These are phyloP conservation scores for Anastrepha ludens DNA, from an alignment of 1,140 invertebrate genomes.

Conservation along the genomic window DNA sequence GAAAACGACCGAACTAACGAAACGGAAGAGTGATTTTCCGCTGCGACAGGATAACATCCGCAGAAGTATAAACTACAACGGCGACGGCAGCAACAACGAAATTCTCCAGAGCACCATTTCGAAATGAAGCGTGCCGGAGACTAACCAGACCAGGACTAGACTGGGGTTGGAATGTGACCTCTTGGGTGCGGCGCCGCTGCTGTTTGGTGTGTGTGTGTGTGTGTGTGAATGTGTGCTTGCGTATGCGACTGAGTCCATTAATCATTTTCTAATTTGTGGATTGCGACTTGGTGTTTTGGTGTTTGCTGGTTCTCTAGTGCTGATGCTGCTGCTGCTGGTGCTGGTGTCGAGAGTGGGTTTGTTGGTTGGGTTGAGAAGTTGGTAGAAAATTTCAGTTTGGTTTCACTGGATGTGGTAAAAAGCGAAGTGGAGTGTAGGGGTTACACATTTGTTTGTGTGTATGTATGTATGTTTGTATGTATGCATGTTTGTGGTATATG, in stretches of 20 bases:
- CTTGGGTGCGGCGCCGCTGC: conserved; percentile 19
- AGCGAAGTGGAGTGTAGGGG: too few relatives aligned
- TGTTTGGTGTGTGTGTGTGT: conserved; percentile 1
- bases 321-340: neutral
- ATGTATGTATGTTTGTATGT: neutral
- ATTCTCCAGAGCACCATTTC: conserved; percentile 72
- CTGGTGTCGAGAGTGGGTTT: neutral
- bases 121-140: conserved; percentile 70
- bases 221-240: neutral
- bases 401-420: too few relatives aligned
- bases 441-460: neutral
- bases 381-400: neutral
- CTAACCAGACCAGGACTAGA: conserved; percentile 52
- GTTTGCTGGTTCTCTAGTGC: neutral
- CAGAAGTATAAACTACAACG: conserved; percentile 42
- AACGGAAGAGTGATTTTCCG: conserved; percentile 70
- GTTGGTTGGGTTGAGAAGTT: neutral
- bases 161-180: conserved; percentile 42
- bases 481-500: neutral
- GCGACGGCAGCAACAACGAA: conserved; percentile 54
- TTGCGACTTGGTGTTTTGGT: conserved; percentile 58
- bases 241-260: conserved; percentile 73
- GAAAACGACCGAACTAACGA: conserved; percentile 14
- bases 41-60: conserved; percentile 58
- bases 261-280: conserved; percentile 75